Evolutionary conservation across 2,888 invertebrate genomes (phyloP).

Genomic region (Sphaerophoria rueppellii): DNA sequence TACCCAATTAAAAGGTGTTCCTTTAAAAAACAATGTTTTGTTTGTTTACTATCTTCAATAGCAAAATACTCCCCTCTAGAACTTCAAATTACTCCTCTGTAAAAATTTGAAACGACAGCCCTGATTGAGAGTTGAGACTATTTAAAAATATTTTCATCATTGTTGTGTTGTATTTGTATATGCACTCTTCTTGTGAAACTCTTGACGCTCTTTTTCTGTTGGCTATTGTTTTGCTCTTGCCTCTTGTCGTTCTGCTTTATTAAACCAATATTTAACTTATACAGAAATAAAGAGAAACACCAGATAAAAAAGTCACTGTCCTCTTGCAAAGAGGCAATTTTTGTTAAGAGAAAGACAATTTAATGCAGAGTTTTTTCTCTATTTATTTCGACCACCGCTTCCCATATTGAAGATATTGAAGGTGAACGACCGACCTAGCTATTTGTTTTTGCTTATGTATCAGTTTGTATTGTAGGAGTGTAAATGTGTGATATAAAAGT

Average conservation of each 20-base stretch:
- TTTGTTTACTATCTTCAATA: neutral
- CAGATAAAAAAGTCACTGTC: no score
- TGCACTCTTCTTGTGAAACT: no score
- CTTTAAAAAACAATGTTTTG: neutral
- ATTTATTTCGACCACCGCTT: conserved; percentile 48
- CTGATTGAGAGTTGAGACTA: no score
- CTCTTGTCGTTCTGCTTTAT: neutral
- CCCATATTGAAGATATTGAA: conserved; percentile 75
- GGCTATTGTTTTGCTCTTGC: neutral
- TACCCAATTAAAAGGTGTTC: no score
- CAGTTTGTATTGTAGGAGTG: conserved; percentile 1
- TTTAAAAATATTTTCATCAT: no score
- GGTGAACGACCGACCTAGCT: conserved; percentile 83
- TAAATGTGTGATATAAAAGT: conserved; percentile 13
- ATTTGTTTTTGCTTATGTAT: conserved; percentile 77
- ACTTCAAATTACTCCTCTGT: no score
- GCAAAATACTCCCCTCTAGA: no score
- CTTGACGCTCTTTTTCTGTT: no score
- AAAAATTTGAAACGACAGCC: neutral
- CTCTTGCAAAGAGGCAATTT: neutral
- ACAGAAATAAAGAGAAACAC: no score
- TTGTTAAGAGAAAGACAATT: neutral
- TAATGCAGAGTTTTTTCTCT: neutral
- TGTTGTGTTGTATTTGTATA: no score
- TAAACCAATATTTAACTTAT: no score